These are phyloP conservation scores for Gymnothorax javanicus DNA, from an alignment of 2,797 vertebrate species.

Conservation along the genomic window DNA sequence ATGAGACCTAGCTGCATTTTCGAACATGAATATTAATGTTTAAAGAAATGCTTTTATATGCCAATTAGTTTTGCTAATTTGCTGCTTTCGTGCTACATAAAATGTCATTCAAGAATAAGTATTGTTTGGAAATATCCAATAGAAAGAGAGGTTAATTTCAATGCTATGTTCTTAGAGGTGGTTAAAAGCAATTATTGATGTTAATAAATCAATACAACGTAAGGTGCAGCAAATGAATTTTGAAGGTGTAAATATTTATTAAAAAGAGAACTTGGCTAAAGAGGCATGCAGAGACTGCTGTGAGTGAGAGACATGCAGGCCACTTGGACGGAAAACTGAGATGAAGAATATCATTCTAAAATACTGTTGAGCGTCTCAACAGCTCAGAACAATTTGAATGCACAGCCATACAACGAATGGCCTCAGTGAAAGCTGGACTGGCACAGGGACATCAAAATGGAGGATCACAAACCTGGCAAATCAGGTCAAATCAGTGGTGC, in stretches of 20 bases:
- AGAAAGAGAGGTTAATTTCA: neutral
- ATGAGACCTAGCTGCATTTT: slow-evolving; percentile 55
- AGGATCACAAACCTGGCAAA: slow-evolving; percentile 94
- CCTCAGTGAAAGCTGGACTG: slow-evolving; percentile 81
- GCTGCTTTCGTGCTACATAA: neutral
- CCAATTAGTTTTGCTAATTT: neutral
- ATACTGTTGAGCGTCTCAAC: slow-evolving; percentile 85
- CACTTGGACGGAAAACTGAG: slow-evolving; percentile 5
- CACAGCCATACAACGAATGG: slow-evolving; percentile 81
- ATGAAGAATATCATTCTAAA: slow-evolving; percentile 95
- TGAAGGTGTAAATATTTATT: neutral
- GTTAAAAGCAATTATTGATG: neutral
- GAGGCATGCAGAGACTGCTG: neutral
- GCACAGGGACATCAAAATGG: slow-evolving; percentile 83
- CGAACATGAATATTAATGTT: slow-evolving; percentile 6
- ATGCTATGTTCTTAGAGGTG: neutral
- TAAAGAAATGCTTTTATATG: neutral
- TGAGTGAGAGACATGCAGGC: slow-evolving; percentile 3
- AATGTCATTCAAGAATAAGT: neutral
- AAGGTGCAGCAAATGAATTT: neutral
- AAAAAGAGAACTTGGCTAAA: neutral
- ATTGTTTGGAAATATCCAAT: neutral
- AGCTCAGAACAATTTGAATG: slow-evolving; percentile 84
- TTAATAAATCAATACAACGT: neutral
- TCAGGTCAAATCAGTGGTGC: slow-evolving; percentile 76